Evolutionary conservation across 2,888 invertebrate species (phyloP), one percentile per base, ranked within the genome.

Genomic region (Eumerus sabulonum): DNA sequence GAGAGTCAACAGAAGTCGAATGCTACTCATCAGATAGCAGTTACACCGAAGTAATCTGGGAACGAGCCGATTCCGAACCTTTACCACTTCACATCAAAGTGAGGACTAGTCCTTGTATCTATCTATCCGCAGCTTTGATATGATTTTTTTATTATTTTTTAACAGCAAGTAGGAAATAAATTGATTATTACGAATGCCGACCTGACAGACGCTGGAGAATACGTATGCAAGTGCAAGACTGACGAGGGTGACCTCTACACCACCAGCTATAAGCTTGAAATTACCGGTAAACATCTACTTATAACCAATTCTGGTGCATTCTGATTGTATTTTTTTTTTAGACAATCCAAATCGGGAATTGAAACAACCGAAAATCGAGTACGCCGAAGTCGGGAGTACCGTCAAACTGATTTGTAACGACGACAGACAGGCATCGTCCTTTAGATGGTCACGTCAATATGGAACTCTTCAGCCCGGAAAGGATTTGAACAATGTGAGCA

Each of bases 191-290:
- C 92, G 0, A 93, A 95, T 84, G 92, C 96, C 0, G 92, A 92
- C 84, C 89, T 91, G 0, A 91, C 93, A 0, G 97, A 98, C 88
- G 94, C 95, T 44, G 98, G 98, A 45, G 92, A 92, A 70, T 98
- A 98, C 88, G 91, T 96, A 40, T 98, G 98, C 87, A 88, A 92
- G 84, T 90, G 94, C 89, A 87, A 91, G 85, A 90, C 91, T 82
- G 84, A 89, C 83, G 86, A 92, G 85, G 85, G 90, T 70, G 85
- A 91, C 86, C 87, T 93, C 84, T 87, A 90, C 83, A 85, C 90
- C 14, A 89, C 89, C 66, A 90, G 88, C 83, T 91, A 91, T 42
- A 91, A 91, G 84, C 90, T 92, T 82, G 87, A 84, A 60, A 85
- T 89, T 54, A 86, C 86, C 82, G 83, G 84, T 73, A 84, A 83